Percentiles rank a stretch among this genome's conserved stretches.
phyloP scores from a whole-genome alignment of 2,888 invertebrate species.

The Eupithecia subfuscata region DNA sequence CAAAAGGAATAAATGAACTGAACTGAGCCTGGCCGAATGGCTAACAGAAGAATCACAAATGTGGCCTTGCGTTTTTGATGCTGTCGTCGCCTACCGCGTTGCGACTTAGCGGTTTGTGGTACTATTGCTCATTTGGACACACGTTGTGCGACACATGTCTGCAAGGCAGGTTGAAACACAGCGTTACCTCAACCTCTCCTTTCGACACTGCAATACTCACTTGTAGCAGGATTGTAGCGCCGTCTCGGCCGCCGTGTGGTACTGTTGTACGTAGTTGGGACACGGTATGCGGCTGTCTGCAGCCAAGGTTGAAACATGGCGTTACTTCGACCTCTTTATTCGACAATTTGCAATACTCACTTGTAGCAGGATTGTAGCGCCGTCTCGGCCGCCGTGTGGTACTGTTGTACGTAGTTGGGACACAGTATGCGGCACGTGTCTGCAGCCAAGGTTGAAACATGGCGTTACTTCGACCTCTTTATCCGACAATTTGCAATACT shows the following conservation, averaged over 20 bases:
- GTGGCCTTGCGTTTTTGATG: too few relatives aligned
- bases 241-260: constrained; percentile 95
- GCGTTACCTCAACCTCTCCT: constrained; percentile 95
- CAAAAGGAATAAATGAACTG: too few relatives aligned
- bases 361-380: constrained; percentile 95
- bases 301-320: constrained; percentile 92
- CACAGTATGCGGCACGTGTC: constrained; percentile 96
- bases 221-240: constrained; percentile 95
- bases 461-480: too few relatives aligned
- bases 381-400: constrained; percentile 95
- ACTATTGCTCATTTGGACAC: constrained; percentile 90
- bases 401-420: constrained; percentile 93
- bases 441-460: constrained; percentile 91
- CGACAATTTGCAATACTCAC: constrained; percentile 91
- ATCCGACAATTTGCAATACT: too few relatives aligned
- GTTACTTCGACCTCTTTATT: constrained; percentile 95
- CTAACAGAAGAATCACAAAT: too few relatives aligned
- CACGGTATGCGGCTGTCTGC: constrained; percentile 95
- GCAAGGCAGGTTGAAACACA: constrained; percentile 92
- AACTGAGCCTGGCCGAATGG: too few relatives aligned
- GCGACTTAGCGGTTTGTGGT: too few relatives aligned
- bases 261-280: constrained; percentile 93
- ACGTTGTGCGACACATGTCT: constrained; percentile 85
- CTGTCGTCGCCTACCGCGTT: too few relatives aligned
- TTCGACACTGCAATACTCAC: constrained; percentile 90